phyloP scores from a whole-genome alignment of 2,888 invertebrate species.

The Standfussiana lucernea region DNA sequence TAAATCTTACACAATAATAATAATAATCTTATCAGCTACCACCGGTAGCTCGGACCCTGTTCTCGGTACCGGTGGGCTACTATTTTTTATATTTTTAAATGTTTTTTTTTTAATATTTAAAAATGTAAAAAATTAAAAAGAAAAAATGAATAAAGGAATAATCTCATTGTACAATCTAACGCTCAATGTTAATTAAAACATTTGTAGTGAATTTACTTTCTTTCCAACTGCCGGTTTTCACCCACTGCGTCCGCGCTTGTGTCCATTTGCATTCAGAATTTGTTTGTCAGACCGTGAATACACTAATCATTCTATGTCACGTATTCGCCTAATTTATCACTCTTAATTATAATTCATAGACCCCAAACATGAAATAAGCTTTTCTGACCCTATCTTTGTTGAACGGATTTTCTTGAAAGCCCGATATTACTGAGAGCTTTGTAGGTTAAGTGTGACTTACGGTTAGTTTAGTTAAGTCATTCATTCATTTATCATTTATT shows the following conservation, averaged over 20 bases:
- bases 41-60: too few relatives aligned
- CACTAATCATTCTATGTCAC: slow-evolving; percentile 21
- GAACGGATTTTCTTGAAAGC: not conserved
- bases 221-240: slow-evolving; percentile 65
- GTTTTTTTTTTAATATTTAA: too few relatives aligned
- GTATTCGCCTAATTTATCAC: not conserved
- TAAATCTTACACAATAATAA: slow-evolving; percentile 16
- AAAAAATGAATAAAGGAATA: too few relatives aligned
- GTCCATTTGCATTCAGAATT: slow-evolving; percentile 63
- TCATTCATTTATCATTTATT: too few relatives aligned
- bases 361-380: not conserved
- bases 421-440: not conserved
- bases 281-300: slow-evolving; percentile 68
- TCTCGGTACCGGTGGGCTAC: too few relatives aligned
- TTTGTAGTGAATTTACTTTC: slow-evolving; percentile 68
- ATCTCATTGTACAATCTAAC: slow-evolving; percentile 28
- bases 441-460: not conserved
- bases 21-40: too few relatives aligned
- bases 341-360: not conserved
- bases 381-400: not conserved
- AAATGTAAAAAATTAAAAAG: too few relatives aligned
- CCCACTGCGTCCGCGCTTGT: slow-evolving; percentile 54
- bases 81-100: too few relatives aligned
- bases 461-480: not conserved
- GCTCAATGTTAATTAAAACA: slow-evolving; percentile 63